Conservation (phyloP, 2,888 invertebrate species). For the Harpagoxenus sublaevis region DNA sequence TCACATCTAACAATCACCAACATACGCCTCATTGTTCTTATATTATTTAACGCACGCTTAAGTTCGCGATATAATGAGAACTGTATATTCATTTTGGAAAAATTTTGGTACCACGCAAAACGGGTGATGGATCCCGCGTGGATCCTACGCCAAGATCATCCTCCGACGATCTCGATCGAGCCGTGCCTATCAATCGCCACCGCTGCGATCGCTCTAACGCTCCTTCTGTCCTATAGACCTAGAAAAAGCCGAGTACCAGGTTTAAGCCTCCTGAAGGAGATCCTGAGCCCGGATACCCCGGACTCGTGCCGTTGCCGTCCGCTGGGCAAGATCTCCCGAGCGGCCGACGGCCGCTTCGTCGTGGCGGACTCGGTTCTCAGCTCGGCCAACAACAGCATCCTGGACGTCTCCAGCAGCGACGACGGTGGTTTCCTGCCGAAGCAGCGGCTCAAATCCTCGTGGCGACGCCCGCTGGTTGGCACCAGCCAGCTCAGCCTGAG, state of each 20-base stretch:
- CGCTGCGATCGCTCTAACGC: constrained; percentile 74
- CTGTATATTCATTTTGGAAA: not conserved
- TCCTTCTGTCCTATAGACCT: constrained; percentile 89
- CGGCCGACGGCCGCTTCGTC: constrained; percentile 92
- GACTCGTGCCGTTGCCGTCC: constrained; percentile 85
- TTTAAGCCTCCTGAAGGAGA: constrained; percentile 91
- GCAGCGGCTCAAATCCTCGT: constrained; percentile 80
- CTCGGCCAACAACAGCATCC: constrained; percentile 88
- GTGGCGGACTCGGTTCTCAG: constrained; percentile 88
- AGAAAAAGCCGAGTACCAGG: constrained; percentile 98
- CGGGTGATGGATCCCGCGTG: not conserved
- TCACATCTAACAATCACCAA: not conserved
- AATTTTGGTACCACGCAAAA: constrained; percentile 17
- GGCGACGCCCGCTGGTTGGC: constrained; percentile 88
- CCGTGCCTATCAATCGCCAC: constrained; percentile 37
- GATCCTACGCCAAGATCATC: constrained; percentile 1
- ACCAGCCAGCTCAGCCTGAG: constrained; percentile 90
- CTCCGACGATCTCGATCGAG: constrained; percentile 57
- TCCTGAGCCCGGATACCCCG: constrained; percentile 87
- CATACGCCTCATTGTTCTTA: not conserved
- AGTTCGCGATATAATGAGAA: not conserved
- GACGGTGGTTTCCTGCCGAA: constrained; percentile 94
- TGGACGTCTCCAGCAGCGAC: constrained; percentile 91
- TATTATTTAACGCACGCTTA: not conserved
- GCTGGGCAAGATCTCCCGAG: constrained; percentile 90